phyloP scores from a whole-genome alignment of 2,797 vertebrate species.

The Nyctibius grandis region DNA sequence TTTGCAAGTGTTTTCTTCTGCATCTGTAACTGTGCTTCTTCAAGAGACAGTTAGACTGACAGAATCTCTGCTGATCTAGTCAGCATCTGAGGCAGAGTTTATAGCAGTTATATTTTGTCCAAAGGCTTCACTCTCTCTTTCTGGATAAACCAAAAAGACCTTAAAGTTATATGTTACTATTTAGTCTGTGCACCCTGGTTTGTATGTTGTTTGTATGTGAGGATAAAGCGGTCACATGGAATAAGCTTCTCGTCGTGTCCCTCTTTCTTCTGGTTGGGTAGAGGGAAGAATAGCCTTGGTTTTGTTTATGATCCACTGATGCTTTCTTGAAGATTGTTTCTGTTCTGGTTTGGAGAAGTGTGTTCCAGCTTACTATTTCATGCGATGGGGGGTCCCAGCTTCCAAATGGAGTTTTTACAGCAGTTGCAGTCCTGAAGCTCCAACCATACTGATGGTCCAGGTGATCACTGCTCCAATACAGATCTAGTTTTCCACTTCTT shows the following conservation, averaged over 20 bases:
- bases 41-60: background rate
- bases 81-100: background rate
- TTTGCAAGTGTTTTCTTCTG: background rate
- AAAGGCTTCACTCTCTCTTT: background rate
- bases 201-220: fast-evolving
- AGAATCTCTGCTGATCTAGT: background rate
- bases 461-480: background rate
- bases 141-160: background rate
- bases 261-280: background rate
- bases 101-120: background rate
- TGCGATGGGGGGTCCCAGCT: background rate
- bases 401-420: background rate
- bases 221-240: background rate
- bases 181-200: background rate
- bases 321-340: background rate
- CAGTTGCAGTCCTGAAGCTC: background rate
- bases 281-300: background rate
- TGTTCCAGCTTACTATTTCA: background rate
- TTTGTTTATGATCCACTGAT: background rate
- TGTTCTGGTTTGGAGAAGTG: background rate
- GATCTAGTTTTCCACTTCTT: background rate
- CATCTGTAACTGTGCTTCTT: background rate
- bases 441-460: fast-evolving
- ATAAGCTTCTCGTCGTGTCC: background rate
- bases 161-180: background rate